Conservation (phyloP, 2,797 vertebrate genomes). For the Aythya fuligula region DNA sequence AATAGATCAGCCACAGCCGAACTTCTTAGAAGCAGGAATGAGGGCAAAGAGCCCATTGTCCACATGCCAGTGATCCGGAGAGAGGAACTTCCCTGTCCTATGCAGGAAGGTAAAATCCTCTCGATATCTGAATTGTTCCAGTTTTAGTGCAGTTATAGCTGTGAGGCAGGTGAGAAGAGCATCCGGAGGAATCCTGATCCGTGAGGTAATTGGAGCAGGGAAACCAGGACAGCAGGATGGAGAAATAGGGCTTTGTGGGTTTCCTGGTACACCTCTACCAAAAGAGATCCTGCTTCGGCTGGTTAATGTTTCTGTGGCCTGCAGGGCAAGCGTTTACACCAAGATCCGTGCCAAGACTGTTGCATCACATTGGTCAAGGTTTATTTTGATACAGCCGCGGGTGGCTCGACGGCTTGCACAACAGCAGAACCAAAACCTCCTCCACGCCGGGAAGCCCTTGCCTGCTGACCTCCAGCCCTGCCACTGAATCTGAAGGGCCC, state of each 20-base stretch:
- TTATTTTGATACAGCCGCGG: background rate
- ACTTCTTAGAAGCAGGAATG: background rate
- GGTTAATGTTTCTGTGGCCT: background rate
- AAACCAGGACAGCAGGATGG: background rate
- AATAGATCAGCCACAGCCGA: background rate
- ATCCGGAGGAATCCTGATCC: background rate
- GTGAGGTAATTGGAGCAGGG: constrained; percentile 11
- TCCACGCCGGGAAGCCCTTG: background rate
- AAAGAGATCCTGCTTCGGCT: background rate
- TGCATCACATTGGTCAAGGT: background rate
- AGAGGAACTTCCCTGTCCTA: background rate
- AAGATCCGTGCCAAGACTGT: background rate
- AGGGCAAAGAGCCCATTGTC: constrained; percentile 37
- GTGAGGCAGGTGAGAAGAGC: background rate
- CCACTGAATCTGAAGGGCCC: accelerated
- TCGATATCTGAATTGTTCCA: background rate
- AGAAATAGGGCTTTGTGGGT: constrained; percentile 2
- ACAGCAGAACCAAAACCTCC: accelerated
- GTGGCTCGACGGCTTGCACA: accelerated
- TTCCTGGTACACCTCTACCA: constrained; percentile 18
- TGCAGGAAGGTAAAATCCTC: background rate
- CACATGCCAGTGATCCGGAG: background rate
- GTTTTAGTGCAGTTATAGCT: background rate
- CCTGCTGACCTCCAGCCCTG: background rate
- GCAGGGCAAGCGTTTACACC: accelerated